These are phyloP conservation scores for Cochlearius cochlearius DNA, from an alignment of 2,113 vertebrate species.

Conservation along the genomic window DNA sequence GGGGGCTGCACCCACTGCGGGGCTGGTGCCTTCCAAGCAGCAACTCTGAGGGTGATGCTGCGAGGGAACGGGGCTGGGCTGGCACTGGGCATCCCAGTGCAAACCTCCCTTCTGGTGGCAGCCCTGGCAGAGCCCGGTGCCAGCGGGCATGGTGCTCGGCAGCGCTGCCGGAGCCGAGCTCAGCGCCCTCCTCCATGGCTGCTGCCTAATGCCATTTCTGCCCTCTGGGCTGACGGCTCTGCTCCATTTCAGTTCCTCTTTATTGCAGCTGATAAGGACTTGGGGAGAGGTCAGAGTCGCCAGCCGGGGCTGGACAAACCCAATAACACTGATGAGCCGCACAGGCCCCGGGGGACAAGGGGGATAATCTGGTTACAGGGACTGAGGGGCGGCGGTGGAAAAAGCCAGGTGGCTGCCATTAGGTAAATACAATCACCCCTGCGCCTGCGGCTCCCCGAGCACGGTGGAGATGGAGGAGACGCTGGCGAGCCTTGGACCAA, in stretches of 20 bases:
- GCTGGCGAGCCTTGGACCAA: fast-evolving
- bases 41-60: neutral
- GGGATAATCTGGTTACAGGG: neutral
- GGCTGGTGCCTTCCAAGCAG: neutral
- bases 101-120: neutral
- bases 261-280: conserved; percentile 19
- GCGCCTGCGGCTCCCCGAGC: neutral
- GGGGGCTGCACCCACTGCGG: neutral
- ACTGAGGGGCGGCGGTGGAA: neutral
- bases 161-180: neutral
- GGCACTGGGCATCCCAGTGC: neutral
- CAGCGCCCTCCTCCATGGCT: neutral
- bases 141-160: fast-evolving
- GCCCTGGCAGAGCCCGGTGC: neutral
- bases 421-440: conserved; percentile 15
- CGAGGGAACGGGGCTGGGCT: neutral
- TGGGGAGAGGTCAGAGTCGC: neutral
- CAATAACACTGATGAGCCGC: neutral
- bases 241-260: neutral
- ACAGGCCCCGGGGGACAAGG: neutral
- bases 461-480: fast-evolving
- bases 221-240: neutral
- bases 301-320: neutral
- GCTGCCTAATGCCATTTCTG: neutral
- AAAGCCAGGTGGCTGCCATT: conserved; percentile 11